Base-by-base conservation (phyloP, 2,888 invertebrate genomes). In the Steinernema hermaphroditum region DNA sequence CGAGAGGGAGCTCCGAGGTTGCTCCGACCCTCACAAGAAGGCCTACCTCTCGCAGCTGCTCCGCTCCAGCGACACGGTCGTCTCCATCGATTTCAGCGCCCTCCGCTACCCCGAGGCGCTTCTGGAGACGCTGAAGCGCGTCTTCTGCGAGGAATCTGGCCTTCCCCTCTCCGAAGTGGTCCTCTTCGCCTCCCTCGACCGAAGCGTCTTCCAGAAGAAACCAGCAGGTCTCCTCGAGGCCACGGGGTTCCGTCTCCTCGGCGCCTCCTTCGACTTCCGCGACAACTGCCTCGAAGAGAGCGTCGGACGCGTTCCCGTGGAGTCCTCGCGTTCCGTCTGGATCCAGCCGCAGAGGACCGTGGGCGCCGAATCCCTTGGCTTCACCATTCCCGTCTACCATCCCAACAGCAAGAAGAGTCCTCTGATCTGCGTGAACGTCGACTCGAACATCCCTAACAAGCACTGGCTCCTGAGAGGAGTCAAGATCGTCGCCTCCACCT, bases 391-490 rank as follows among this genome's bases (percentile, higher is more conserved):
- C 27, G 62, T 70, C 2, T 54, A 71, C 50, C 46, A 70, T 34
- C 44, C 37, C n/a, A 71, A 68, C 57, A 70, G 24, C n/a, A 22
- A 29, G 24, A 70, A 70, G 19, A 24, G 12, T 2, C 72, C 72
- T 24, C 50, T 72, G 14, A 6, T 79, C 44, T 69, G 70, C 37
- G 71, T 77, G 12, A 77, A 77, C 27, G 46, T 77, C 22, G 77
- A 77, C 46, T 69, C 78, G 2, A 71, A 70, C 19, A 29, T 77
- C 8, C 77, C 77, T 2, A 73, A 76, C 68, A 72, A 44, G 29
- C 77, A 77, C 46, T 77, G 77, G 77, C 72, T 79, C 27, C 54
- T 77, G 41, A 22, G 78, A 19, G 77, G 77, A 8, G 77, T 74
- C 24, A 77, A 77, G 69, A 73, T 77, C 27, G 12, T 32, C 1